phyloP scores from a whole-genome alignment of 2,113 vertebrate species.

The Grus americana region DNA sequence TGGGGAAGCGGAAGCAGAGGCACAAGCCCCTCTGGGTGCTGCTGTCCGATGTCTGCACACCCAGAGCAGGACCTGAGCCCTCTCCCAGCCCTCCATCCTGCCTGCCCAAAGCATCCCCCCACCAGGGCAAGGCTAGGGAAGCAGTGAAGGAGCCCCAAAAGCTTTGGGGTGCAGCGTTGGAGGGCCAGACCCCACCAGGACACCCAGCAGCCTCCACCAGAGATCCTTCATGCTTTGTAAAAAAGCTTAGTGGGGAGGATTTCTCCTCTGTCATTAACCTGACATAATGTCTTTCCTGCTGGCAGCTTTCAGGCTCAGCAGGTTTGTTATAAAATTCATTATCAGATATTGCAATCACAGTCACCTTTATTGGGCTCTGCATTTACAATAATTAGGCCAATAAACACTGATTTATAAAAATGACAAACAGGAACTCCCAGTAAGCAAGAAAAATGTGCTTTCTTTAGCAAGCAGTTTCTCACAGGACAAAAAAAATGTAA shows the following conservation, averaged over 20 bases:
- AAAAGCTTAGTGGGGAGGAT: constrained; percentile 34
- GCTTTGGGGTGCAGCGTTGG: fast-evolving
- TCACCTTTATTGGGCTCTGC: constrained; percentile 70
- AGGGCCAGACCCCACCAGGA: neutral
- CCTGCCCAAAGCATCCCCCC: neutral
- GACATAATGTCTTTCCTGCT: constrained; percentile 69
- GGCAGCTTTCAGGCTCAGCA: constrained; percentile 70
- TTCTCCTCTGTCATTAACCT: constrained; percentile 65
- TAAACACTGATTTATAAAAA: constrained; percentile 76
- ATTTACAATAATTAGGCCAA: constrained; percentile 77
- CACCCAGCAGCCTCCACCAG: neutral
- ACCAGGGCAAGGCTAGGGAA: neutral
- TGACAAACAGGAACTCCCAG: constrained; percentile 71
- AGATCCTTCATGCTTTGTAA: constrained; percentile 23
- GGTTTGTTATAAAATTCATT: constrained; percentile 75
- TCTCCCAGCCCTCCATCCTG: neutral
- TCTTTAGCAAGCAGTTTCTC: constrained; percentile 45
- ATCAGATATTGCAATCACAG: constrained; percentile 70
- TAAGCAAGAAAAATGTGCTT: constrained; percentile 59
- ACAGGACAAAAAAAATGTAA: neutral
- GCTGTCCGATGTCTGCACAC: neutral
- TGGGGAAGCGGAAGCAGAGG: neutral
- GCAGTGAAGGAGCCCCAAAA: neutral
- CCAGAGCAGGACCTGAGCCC: fast-evolving
- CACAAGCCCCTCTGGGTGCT: neutral